Conservation (phyloP, 2,797 vertebrate species). For the Nyctibius grandis region DNA sequence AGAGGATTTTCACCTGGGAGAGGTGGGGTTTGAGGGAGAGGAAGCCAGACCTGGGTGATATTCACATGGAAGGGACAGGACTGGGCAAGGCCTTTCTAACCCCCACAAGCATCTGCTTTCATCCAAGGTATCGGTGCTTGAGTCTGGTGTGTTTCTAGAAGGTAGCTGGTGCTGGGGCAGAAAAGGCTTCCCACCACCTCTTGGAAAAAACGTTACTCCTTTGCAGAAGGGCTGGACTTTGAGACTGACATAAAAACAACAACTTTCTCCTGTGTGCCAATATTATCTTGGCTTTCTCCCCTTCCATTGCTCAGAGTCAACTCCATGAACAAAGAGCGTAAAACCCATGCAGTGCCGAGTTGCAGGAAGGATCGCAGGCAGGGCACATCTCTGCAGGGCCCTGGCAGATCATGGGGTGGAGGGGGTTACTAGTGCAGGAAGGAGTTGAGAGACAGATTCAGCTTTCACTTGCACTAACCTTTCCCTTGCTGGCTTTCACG, state of each 20-base stretch:
- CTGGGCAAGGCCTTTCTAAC: not conserved
- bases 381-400: not conserved
- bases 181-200: not conserved
- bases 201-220: not conserved
- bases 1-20: not conserved
- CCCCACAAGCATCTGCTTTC: not conserved
- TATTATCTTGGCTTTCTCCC: not conserved
- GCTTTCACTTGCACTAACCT: not conserved
- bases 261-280: not conserved
- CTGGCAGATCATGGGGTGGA: not conserved
- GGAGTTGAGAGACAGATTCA: not conserved
- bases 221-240: not conserved
- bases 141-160: not conserved
- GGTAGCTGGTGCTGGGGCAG: not conserved
- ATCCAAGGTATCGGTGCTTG: not conserved
- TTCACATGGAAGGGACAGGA: not conserved
- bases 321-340: not conserved
- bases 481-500: not conserved
- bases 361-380: not conserved
- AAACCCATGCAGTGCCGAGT: accelerated
- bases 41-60: not conserved
- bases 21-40: not conserved
- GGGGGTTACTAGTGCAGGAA: not conserved
- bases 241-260: not conserved
- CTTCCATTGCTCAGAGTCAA: not conserved